A percentile compares a stretch with the other conserved stretches of the same genome.
These are phyloP conservation scores for Berghia stephanieae DNA, from an alignment of 1,140 invertebrate genomes.

Conservation along the genomic window DNA sequence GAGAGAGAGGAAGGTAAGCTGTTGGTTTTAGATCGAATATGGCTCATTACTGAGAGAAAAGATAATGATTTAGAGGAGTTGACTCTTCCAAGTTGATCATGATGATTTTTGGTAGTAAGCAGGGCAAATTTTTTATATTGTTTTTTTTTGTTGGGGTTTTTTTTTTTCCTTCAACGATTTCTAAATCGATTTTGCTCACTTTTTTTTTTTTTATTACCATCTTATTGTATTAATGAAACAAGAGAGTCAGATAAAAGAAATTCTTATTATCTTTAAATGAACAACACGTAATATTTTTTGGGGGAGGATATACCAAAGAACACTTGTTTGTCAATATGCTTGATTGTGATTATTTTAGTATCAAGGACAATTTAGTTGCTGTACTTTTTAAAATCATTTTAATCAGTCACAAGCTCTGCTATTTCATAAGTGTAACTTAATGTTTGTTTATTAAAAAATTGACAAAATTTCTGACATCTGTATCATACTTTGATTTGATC, in stretches of 20 bases:
- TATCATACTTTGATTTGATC: neutral
- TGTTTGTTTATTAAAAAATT: neutral
- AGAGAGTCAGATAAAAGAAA: too few species aligned
- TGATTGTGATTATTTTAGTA: too few species aligned
- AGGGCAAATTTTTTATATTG: neutral
- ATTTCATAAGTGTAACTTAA: neutral
- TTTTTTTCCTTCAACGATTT: neutral
- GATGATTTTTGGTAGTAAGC: neutral
- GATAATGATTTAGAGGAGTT: too few species aligned
- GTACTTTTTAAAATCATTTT: neutral
- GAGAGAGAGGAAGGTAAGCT: slow-evolving; percentile 23
- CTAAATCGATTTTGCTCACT: neutral
- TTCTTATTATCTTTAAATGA: neutral
- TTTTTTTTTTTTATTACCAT: neutral
- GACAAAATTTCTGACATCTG: neutral
- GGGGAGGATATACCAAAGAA: neutral
- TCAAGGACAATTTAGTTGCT: too few species aligned
- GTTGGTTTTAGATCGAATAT: neutral
- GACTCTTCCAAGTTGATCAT: neutral
- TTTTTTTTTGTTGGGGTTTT: neutral
- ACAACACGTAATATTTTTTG: neutral
- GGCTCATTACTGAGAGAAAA: too few species aligned
- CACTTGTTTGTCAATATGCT: neutral
- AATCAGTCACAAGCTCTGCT: neutral
- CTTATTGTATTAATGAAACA: too few species aligned